These are phyloP conservation scores for Atta colombica DNA, from an alignment of 1,140 invertebrate species.

Conservation along the genomic window DNA sequence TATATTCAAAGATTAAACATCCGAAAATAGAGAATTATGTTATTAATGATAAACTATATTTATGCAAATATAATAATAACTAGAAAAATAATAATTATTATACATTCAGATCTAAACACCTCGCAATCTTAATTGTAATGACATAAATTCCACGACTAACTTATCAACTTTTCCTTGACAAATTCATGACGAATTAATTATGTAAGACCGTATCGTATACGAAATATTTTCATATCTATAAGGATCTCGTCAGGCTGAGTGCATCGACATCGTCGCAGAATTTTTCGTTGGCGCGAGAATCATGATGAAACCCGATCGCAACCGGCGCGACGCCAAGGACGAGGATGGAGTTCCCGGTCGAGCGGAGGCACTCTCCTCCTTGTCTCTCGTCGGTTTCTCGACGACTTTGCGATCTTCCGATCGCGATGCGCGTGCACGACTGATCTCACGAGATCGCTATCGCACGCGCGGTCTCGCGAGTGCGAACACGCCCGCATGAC, in stretches of 20 bases:
- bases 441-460: slow-evolving; percentile 36
- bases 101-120: background rate
- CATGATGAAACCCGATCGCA: slow-evolving; percentile 52
- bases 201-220: background rate
- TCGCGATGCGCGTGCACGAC: background rate
- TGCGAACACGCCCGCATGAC: slow-evolving; percentile 65
- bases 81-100: background rate
- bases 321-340: slow-evolving; percentile 32
- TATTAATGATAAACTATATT: background rate
- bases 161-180: background rate
- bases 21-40: background rate
- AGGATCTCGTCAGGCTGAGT: background rate
- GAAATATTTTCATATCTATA: background rate
- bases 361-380: slow-evolving; percentile 2
- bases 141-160: background rate
- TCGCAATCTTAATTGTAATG: background rate
- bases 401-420: slow-evolving; percentile 11
- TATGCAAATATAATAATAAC: background rate
- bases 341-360: slow-evolving; percentile 41
- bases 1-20: background rate
- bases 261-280: background rate
- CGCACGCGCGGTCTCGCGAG: slow-evolving; percentile 56
- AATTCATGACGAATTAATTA: background rate
- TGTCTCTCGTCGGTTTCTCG: background rate
- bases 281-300: slow-evolving; percentile 31